These are phyloP conservation scores for Xiphophorus hellerii DNA, from an alignment of 2,113 vertebrate species.

Conservation along the genomic window DNA sequence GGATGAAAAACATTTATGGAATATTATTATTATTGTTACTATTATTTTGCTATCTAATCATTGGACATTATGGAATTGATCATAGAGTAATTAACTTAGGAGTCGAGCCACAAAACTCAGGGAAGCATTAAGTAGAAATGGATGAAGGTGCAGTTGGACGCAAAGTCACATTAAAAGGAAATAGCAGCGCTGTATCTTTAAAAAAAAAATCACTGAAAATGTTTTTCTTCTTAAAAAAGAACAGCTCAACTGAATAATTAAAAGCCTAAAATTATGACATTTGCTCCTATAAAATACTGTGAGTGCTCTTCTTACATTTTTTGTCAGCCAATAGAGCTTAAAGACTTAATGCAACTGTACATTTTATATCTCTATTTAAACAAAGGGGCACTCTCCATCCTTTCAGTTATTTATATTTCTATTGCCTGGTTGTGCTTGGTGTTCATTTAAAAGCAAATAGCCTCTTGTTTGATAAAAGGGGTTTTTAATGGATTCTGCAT, in stretches of 20 bases:
- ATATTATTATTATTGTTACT: too few species aligned
- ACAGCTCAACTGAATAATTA: not conserved
- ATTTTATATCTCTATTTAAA: slow-evolving; percentile 2
- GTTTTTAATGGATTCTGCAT: slow-evolving; percentile 44
- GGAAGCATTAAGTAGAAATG: too few species aligned
- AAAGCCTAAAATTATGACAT: not conserved
- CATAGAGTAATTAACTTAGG: too few species aligned
- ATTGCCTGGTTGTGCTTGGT: slow-evolving; percentile 49
- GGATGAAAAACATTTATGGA: too few species aligned
- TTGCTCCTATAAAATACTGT: not conserved
- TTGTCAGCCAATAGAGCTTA: not conserved
- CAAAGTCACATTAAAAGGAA: too few species aligned
- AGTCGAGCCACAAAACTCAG: too few species aligned
- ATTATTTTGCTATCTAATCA: too few species aligned
- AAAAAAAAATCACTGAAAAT: not conserved
- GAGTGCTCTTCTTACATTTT: not conserved
- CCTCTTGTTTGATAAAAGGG: slow-evolving; percentile 45
- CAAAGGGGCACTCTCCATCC: slow-evolving; percentile 25
- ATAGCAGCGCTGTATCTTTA: too few species aligned
- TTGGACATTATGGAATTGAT: too few species aligned
- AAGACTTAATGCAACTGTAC: not conserved
- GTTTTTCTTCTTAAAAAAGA: not conserved
- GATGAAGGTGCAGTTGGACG: too few species aligned
- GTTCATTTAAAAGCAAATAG: slow-evolving; percentile 52
- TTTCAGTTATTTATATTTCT: slow-evolving; percentile 66